A percentile compares a stretch with the other conserved stretches of the same genome.
phyloP scores from a whole-genome alignment of 2,113 vertebrate species.

The Macaca nemestrina region DNA sequence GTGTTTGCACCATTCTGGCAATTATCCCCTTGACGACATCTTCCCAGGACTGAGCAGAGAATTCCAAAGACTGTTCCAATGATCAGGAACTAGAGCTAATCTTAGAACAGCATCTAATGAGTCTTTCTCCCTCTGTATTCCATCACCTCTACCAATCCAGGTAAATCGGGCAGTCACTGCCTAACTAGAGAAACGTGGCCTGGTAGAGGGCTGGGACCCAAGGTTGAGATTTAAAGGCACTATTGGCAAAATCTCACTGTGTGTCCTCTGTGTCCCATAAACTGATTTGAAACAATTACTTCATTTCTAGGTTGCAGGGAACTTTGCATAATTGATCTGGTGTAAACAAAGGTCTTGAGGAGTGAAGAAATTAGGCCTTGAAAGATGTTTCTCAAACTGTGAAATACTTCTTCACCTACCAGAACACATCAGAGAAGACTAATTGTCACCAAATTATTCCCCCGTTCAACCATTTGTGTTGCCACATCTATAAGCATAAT shows the following conservation, averaged over 20 bases:
- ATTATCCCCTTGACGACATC: not conserved
- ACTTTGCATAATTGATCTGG: not conserved
- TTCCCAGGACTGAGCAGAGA: not conserved
- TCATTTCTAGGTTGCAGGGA: not conserved
- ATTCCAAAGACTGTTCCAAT: not conserved
- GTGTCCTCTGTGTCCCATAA: no score
- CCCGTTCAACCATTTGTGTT: not conserved
- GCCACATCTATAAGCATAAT: no score
- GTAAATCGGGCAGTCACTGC: not conserved
- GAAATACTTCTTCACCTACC: not conserved
- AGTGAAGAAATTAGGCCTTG: not conserved
- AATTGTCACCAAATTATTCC: not conserved
- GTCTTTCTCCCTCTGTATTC: not conserved
- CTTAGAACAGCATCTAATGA: not conserved
- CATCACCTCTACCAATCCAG: not conserved
- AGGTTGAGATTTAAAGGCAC: not conserved
- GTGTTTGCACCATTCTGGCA: not conserved
- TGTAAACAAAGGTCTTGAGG: not conserved
- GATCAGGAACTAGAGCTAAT: not conserved
- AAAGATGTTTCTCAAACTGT: not conserved
- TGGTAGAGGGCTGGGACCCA: not conserved
- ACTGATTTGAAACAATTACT: not conserved
- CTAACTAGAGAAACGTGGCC: not conserved
- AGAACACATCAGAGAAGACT: not conserved
- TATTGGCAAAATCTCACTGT: not conserved